phyloP scores from a whole-genome alignment of 2,888 invertebrate species.

The Pyralis farinalis region DNA sequence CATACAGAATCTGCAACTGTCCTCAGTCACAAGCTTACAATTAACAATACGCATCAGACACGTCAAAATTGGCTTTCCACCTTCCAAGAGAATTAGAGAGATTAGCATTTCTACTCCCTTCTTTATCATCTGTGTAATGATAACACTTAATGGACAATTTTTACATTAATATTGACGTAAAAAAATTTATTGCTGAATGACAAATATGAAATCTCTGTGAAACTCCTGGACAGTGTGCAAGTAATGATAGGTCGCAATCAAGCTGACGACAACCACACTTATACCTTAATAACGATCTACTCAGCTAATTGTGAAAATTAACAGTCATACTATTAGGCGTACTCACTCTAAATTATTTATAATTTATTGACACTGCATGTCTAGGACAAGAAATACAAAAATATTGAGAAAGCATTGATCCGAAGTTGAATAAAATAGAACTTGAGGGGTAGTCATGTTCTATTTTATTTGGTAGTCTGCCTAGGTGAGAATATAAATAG shows the following conservation, averaged over 20 bases:
- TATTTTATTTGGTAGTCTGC: no score
- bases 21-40: not conserved
- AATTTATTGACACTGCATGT: no score
- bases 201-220: conserved; percentile 39
- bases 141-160: conserved; percentile 9
- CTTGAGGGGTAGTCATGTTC: no score
- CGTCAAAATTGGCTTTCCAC: not conserved
- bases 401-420: no score
- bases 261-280: no score
- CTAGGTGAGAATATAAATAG: no score
- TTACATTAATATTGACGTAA: conserved; percentile 18
- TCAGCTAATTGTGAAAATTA: no score
- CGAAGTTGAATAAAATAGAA: no score
- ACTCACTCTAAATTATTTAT: no score
- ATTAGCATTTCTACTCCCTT: conserved; percentile 20
- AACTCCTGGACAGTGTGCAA: conserved; percentile 35
- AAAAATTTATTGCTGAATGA: conserved; percentile 27
- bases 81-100: conserved; percentile 34
- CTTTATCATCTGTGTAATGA: not conserved
- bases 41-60: not conserved
- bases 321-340: no score
- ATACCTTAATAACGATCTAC: no score
- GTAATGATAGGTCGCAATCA: conserved; percentile 11
- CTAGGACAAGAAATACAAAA: no score
- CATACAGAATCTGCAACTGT: not conserved